A percentile compares a stretch with the other conserved stretches of the same genome.
Evolutionary conservation across 2,888 invertebrate genomes (phyloP).

Genomic region (Parnassius glacialis): DNA sequence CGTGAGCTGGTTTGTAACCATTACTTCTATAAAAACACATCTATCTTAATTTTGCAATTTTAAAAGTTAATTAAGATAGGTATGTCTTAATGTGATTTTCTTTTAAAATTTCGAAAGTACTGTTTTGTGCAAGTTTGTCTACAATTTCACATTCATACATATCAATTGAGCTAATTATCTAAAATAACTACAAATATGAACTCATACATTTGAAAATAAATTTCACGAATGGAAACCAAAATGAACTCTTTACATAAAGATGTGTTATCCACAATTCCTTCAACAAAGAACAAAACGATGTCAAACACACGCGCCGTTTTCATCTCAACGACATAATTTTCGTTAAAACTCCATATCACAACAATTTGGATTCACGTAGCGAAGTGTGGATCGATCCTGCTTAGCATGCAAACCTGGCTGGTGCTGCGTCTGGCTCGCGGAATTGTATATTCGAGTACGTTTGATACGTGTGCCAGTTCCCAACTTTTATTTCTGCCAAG

Average conservation of each 20-base stretch:
- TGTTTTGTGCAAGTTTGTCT: no score
- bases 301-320: slow-evolving; percentile 4
- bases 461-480: slow-evolving; percentile 37
- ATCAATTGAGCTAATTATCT: no score
- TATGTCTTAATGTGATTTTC: no score
- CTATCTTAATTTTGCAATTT: no score
- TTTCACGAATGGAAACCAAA: not conserved
- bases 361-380: slow-evolving; percentile 18
- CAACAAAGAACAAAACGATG: not conserved
- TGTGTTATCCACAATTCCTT: not conserved
- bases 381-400: slow-evolving; percentile 36
- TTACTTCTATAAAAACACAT: no score
- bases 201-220: not conserved
- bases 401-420: slow-evolving; percentile 47
- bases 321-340: slow-evolving; percentile 1
- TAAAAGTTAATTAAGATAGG: no score
- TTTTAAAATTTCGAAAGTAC: no score
- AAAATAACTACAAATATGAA: no score
- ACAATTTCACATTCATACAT: no score
- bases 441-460: slow-evolving; percentile 42
- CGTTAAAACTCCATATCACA: slow-evolving; percentile 13
- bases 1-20: no score
- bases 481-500: slow-evolving; percentile 49
- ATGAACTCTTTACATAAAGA: not conserved
- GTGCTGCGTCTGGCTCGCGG: slow-evolving; percentile 38